Evolutionary conservation across 2,888 invertebrate species (phyloP), one percentile per base, ranked within the genome.

Genomic region (Phasia obesa): DNA sequence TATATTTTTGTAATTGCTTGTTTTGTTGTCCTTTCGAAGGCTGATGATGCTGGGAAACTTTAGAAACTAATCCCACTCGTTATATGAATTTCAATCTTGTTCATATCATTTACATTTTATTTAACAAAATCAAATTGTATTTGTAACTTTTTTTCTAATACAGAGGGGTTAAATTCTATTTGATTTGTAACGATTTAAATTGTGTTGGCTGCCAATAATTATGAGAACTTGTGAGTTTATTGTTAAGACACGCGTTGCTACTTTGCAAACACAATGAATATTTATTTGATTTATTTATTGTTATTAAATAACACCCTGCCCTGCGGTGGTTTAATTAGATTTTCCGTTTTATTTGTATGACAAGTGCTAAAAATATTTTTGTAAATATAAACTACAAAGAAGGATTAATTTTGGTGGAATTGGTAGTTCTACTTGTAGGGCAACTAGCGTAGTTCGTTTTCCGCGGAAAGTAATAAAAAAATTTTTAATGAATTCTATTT

Each of bases 1-100:
- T 67, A 62, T 81, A 73, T 88, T 88, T 84, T 85, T 87, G 87
- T 89, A 89, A 90, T 89, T 90, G 90, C 90, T 88, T 88, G 87
- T 88, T 79, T 86, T 85, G 81, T 86, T 77, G 76, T 62, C 69
- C 44, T 2, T 55, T 47, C 17, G 38, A 3, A 55, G 19, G 84
- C 83, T 83, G 38, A 38, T 62, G 74, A 70, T 6, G 80, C 84
- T 87, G 86, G 83, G 83, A 86, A 86, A 71, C 75, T 79, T 76
- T 31, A 51, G 38, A 76, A 83, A 71, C 23, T 79, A 83, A 83
- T 83, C 55, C 75, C 62, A 53, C 69, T 76, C 78, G 75, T 83
- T 79, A 71, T 79, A 55, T 69, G 31, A 74, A 35, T 74, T 74
- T 75, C 71, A 65, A 62, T 67, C 53, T 59, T 47, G 25, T 73